phyloP scores from a whole-genome alignment of 2,888 invertebrate genomes.

The Lamellibrachia satsuma region DNA sequence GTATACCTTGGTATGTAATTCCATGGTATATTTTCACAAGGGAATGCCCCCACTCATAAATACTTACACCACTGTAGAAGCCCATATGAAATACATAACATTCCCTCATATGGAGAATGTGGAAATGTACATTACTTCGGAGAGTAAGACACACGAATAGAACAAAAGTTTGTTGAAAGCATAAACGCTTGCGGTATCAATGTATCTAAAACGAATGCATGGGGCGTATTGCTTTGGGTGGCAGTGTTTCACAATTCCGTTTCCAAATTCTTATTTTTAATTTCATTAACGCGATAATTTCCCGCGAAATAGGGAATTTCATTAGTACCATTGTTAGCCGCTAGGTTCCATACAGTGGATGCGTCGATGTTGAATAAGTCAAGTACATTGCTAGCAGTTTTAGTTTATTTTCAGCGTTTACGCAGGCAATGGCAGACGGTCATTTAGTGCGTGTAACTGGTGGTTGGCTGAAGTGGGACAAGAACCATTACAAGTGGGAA shows the following conservation, averaged over 20 bases:
- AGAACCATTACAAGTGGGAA: background rate
- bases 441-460: background rate
- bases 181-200: no score
- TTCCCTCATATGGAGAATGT: no score
- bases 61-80: no score
- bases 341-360: background rate
- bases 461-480: conserved; percentile 6
- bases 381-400: background rate
- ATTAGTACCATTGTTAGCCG: background rate
- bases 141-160: no score
- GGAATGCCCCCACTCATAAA: no score
- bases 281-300: background rate
- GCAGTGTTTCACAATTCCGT: background rate
- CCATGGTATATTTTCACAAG: no score
- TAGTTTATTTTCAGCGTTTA: background rate
- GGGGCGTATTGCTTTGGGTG: no score
- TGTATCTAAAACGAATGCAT: no score
- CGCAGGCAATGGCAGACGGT: background rate
- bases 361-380: background rate
- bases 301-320: background rate
- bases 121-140: no score
- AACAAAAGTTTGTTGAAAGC: no score
- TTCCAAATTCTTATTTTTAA: background rate
- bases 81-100: no score
- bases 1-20: no score